A percentile compares a stretch with the other conserved stretches of the same genome.
Evolutionary conservation across 2,797 vertebrate species (phyloP).

Genomic region (Coilia nasus): DNA sequence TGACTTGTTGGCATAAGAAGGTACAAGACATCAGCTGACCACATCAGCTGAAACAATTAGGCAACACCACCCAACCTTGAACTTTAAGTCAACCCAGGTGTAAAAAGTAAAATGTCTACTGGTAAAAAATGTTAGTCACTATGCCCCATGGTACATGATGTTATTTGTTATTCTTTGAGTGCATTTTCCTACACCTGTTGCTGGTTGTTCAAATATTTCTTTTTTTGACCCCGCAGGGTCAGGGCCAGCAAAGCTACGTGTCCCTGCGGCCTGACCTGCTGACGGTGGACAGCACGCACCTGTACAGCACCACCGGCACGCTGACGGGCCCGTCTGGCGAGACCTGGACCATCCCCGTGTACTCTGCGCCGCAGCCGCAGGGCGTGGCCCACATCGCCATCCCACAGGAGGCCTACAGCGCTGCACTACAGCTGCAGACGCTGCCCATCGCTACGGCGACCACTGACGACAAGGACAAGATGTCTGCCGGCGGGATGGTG

Average conservation of each 20-base stretch:
- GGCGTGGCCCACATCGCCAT: slow-evolving; percentile 97
- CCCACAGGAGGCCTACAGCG: slow-evolving; percentile 94
- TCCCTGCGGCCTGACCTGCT: slow-evolving; percentile 96
- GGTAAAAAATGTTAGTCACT: too few species aligned
- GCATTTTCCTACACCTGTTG: too few species aligned
- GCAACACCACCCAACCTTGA: too few species aligned
- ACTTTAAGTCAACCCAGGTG: too few species aligned
- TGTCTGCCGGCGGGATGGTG: slow-evolving; percentile 46
- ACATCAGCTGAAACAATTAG: too few species aligned
- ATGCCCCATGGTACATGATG: too few species aligned
- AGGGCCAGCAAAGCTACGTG: slow-evolving; percentile 96
- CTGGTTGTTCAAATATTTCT: too few species aligned
- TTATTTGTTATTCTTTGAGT: too few species aligned
- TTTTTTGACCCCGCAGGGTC: too few species aligned
- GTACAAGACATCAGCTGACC: too few species aligned
- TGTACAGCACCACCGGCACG: slow-evolving; percentile 97
- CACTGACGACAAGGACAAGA: slow-evolving; percentile 88
- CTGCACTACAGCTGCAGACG: slow-evolving; percentile 81
- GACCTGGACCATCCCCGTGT: slow-evolving; percentile 99
- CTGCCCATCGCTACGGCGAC: slow-evolving; percentile 45
- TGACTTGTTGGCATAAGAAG: too few species aligned
- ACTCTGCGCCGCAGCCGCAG: slow-evolving; percentile 94
- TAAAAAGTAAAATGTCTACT: too few species aligned
- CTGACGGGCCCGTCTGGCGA: slow-evolving; percentile 98
- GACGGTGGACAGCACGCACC: slow-evolving; percentile 96